Base-by-base conservation (phyloP, 2,797 vertebrate genomes). In the Acanthornis magna region DNA sequence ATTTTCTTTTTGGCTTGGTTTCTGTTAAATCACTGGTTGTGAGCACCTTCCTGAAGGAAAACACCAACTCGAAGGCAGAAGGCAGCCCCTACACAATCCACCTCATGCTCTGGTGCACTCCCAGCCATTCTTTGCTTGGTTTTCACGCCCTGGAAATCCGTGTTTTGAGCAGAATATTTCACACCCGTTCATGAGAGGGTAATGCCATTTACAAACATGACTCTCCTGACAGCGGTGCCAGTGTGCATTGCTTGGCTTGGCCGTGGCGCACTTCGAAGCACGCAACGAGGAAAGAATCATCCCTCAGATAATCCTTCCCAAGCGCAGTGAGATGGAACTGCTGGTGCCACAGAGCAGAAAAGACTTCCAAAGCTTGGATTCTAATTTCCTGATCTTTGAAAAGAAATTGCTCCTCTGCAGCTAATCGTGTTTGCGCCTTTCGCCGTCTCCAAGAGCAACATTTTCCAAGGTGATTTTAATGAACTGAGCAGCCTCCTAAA, bases 401-500 rank as follows among this genome's bases (percentile, higher is more conserved):
- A 89, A 74, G 40, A 65, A 89, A 53, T 38, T 66, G 47, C 23
- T 89, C 68, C 93, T 92, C 92, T 90, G 87, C n/a, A 82, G 50
- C 85, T 93, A 86, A 89, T 93, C 82, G 27, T 45, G 51, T 57
- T 91, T 88, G 47, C 0, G 12, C 68, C 65, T 89, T 89, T 66
- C 2, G 0, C 61, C 23, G 11, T 53, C 89, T 96, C 95, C 93
- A 94, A 95, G 23, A 96, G 53, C 73, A 96, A 95, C 40, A 85
- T 75, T 87, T 91, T 94, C 85, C 26, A 77, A 89, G 85, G 89
- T 95, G 81, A 7, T 80, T 86, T 94, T 95, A 94, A 92, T 89
- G 89, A 88, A 65, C 27, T 77, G 45, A 92, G 25, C 57, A 50
- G 61, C 38, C 23, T 80, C 58, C 32, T 66, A 67, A 85, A 94